Evolutionary conservation across 2,113 vertebrate genomes (phyloP), one percentile per base, ranked within the genome.

Genomic region (Oreotrochilus melanogaster): DNA sequence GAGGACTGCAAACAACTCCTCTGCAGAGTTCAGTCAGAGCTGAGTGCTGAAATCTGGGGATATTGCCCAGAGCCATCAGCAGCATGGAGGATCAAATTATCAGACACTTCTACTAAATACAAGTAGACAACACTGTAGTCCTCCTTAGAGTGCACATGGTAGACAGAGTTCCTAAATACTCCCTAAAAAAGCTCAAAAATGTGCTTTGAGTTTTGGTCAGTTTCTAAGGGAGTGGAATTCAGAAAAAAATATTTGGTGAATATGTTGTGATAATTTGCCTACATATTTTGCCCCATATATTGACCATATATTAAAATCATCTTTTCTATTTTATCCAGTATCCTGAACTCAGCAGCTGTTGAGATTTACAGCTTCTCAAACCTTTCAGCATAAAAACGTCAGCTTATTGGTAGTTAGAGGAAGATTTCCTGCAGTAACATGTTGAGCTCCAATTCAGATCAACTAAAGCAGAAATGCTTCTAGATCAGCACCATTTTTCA

Each of bases 401-500:
- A 45, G 51, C 51, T 85, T 50, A 78, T 14, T 39, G 14, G 24
- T 60, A 86, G 89, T 70, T 85, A 64, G 28, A 74, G 31, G 31
- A 85, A 10, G 45, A 88, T 2, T 9, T 94, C 37, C 64, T 81
- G 23, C 15, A 93, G 82, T 64, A 73, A 67, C 21, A 92, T 76
- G 78, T 84, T 86, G 73, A 86, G 45, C 78, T 76, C 35, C 35
- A 85, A n/a, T 87, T 85, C 45, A 45, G 70, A 58, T 69, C 58
- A 69, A n/a, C n/a, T 73, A 57, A 89, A 66, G 27, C 42, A 57
- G 60, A 83, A 74, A 58, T 45, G 14, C 61, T 65, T 70, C 78
- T 75, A 81, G 5, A 85, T 61, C 60, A 93, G 62, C 85, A 91
- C 10, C 11, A 21, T 95, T 92, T 80, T 91, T 89, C 81, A 94